Evolutionary conservation across 2,113 vertebrate species (phyloP).

Genomic region (Syrmaticus mikado): DNA sequence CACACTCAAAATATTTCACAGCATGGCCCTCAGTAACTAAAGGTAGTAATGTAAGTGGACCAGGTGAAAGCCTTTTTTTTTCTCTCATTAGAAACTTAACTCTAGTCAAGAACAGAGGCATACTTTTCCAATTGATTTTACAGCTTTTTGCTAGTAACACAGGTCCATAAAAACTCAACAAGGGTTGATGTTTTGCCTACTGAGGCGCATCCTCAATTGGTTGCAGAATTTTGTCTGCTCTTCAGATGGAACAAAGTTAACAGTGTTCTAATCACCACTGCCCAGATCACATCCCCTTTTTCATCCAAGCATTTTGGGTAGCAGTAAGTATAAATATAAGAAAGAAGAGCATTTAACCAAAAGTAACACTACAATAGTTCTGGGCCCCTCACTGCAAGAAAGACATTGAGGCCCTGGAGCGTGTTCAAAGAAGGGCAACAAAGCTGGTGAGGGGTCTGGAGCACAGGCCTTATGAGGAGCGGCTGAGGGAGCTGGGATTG

Average conservation of each 20-base stretch:
- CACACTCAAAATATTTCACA: not conserved
- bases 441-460: too few species aligned
- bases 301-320: not conserved
- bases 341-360: not conserved
- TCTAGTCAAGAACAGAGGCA: not conserved
- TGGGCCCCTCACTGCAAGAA: too few species aligned
- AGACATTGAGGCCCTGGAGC: too few species aligned
- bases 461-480: too few species aligned
- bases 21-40: not conserved
- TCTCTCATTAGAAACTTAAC: not conserved
- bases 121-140: not conserved
- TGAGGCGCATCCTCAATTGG: not conserved
- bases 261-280: not conserved
- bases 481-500: too few species aligned
- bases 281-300: not conserved
- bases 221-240: not conserved
- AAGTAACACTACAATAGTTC: not conserved
- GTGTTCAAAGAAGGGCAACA: too few species aligned
- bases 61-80: not conserved
- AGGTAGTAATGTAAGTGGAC: not conserved
- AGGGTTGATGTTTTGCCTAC: not conserved
- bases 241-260: too few species aligned
- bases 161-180: not conserved
- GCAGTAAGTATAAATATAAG: not conserved
- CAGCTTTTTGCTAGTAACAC: not conserved